Evolutionary conservation across 30 jellyfish, hydroid and myxozoan species (phyloP).

Genomic region (Pelagia noctiluca): DNA sequence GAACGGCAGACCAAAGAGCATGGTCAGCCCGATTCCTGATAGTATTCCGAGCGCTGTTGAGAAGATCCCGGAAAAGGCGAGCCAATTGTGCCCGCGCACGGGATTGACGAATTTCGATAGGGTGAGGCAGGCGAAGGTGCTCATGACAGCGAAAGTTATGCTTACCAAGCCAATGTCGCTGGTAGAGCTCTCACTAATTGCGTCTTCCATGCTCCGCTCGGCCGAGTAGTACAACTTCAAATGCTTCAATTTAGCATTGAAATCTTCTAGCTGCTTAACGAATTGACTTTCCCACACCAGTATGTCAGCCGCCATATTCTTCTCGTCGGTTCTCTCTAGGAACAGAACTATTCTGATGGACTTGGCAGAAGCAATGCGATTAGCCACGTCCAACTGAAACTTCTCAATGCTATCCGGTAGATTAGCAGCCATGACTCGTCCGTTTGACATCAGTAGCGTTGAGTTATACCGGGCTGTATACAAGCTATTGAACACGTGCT

Average conservation of each 20-base stretch:
- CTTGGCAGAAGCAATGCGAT: slow-evolving; percentile 13
- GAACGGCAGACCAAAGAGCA: slow-evolving; percentile 66
- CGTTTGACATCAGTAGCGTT: slow-evolving; percentile 72
- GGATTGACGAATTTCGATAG: slow-evolving; percentile 62
- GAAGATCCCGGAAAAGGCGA: slow-evolving; percentile 60
- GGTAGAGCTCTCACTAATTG: slow-evolving; percentile 66
- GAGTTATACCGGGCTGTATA: slow-evolving; percentile 4
- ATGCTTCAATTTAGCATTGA: slow-evolving; percentile 1
- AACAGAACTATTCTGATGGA: slow-evolving; percentile 46
- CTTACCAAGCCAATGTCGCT: slow-evolving; percentile 52
- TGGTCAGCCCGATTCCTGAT: slow-evolving; percentile 68
- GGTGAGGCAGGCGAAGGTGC: slow-evolving; percentile 57
- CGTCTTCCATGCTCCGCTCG: slow-evolving; percentile 74
- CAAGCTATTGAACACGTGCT: slow-evolving; percentile 9
- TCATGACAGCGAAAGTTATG: slow-evolving; percentile 62
- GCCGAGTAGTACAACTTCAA: slow-evolving; percentile 25
- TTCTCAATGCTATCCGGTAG: slow-evolving; percentile 31
- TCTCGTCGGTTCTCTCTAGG: slow-evolving; percentile 42
- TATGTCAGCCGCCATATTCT: slow-evolving; percentile 18
- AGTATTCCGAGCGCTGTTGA: slow-evolving; percentile 67
- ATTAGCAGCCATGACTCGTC: slow-evolving; percentile 61
- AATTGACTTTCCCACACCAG: slow-evolving; percentile 58
- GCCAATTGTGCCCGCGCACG: slow-evolving; percentile 76
- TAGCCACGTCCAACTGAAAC: neutral
- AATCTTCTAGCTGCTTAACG: slow-evolving; percentile 16